Evolutionary conservation across 2,113 vertebrate genomes (phyloP).

Genomic region (Glaucomys volans): DNA sequence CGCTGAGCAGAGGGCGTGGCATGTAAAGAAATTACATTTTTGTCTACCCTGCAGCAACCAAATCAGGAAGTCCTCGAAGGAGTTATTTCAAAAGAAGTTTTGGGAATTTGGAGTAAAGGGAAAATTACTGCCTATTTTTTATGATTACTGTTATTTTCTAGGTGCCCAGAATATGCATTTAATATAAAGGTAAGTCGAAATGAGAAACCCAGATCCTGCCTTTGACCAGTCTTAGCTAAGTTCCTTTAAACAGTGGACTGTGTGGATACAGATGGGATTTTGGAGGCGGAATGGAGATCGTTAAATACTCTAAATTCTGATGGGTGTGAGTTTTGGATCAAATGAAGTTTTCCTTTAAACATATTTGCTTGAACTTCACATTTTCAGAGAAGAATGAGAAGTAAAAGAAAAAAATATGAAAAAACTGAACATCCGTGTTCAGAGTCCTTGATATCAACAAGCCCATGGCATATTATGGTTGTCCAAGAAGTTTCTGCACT

Average conservation of each 20-base stretch:
- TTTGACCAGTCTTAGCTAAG: background rate
- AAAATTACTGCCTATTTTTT: background rate
- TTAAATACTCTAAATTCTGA: background rate
- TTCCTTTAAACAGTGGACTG: background rate
- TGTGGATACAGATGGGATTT: background rate
- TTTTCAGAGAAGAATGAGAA: background rate
- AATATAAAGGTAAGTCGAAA: background rate
- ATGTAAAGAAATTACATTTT: background rate
- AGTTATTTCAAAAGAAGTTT: background rate
- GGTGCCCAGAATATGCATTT: background rate
- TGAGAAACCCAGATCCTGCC: background rate
- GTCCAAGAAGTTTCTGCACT: background rate
- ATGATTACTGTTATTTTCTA: slow-evolving; percentile 20
- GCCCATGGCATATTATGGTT: background rate
- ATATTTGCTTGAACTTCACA: background rate
- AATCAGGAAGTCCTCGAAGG: slow-evolving; percentile 4
- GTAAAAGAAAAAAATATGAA: background rate
- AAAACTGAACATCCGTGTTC: background rate
- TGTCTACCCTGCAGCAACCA: background rate
- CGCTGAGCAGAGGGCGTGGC: background rate
- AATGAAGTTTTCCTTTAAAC: background rate
- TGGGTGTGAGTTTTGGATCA: background rate
- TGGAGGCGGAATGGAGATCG: background rate
- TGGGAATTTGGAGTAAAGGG: background rate
- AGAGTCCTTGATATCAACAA: background rate